These are phyloP conservation scores for Chelonus formosanus DNA, from an alignment of 2,888 invertebrate genomes.

Conservation along the genomic window DNA sequence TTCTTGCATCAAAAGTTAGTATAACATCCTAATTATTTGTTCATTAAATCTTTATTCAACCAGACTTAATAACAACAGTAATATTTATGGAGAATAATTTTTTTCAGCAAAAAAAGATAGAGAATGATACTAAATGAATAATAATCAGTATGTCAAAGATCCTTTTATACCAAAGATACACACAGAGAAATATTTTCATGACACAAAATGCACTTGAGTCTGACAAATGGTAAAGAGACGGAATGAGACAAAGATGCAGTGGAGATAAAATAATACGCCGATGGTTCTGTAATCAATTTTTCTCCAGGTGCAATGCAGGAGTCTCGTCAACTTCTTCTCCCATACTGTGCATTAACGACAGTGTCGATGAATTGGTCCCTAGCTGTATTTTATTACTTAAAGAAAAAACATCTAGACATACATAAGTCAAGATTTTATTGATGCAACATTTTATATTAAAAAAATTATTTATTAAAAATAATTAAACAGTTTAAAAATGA, in stretches of 20 bases:
- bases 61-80: too few species aligned
- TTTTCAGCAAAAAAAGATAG: too few species aligned
- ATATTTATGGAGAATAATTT: too few species aligned
- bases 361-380: neutral
- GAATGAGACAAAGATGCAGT: constrained; percentile 11
- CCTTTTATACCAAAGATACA: neutral
- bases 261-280: constrained; percentile 9
- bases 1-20: too few species aligned
- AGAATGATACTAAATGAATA: too few species aligned
- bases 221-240: constrained; percentile 15
- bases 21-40: too few species aligned
- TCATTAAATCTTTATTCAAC: too few species aligned
- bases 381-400: too few species aligned
- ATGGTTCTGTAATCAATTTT: constrained; percentile 15
- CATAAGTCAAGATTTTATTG: neutral
- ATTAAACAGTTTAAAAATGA: too few species aligned
- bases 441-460: neutral
- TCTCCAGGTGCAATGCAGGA: constrained; percentile 1
- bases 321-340: neutral
- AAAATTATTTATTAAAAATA: neutral
- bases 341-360: neutral
- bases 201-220: constrained; percentile 11
- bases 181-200: constrained; percentile 10
- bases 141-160: too few species aligned
- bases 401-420: too few species aligned